phyloP scores from a whole-genome alignment of 2,113 vertebrate species.

The Trachemys scripta region DNA sequence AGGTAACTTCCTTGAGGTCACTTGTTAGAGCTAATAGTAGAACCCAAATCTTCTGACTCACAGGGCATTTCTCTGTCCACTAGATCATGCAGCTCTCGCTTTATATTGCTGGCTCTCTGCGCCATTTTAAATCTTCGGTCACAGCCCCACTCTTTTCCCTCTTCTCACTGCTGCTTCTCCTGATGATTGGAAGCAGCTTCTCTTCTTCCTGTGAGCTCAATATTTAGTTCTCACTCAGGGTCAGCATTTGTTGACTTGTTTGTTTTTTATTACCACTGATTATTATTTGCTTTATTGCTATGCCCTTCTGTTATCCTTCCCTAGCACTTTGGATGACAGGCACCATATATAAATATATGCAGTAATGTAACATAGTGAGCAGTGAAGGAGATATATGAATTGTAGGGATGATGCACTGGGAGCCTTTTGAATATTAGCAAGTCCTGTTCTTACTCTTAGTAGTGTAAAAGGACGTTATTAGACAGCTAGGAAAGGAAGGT shows the following conservation, averaged over 20 bases:
- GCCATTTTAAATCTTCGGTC: not conserved
- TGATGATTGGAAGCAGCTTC: not conserved
- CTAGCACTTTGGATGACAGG: slow-evolving; percentile 40
- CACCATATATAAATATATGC: slow-evolving; percentile 45
- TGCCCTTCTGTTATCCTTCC: slow-evolving; percentile 25
- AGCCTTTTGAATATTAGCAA: not conserved
- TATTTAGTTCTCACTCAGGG: not conserved
- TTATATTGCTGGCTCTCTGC: not conserved
- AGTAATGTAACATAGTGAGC: not conserved
- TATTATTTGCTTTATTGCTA: slow-evolving; percentile 38
- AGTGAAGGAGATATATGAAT: not conserved
- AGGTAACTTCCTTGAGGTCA: not conserved
- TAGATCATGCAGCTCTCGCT: too few species aligned
- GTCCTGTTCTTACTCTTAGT: not conserved
- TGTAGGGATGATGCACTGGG: not conserved
- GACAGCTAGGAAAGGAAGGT: not conserved
- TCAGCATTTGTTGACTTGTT: not conserved
- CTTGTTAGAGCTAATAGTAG: not conserved
- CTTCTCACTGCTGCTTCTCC: not conserved
- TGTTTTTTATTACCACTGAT: slow-evolving; percentile 40
- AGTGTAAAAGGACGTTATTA: not conserved
- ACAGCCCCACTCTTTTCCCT: not conserved
- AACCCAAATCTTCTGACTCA: not conserved
- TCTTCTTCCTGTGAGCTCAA: not conserved
- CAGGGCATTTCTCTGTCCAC: not conserved